These are phyloP conservation scores for Thamnophis elegans DNA, from an alignment of 2,797 vertebrate genomes.

Conservation along the genomic window DNA sequence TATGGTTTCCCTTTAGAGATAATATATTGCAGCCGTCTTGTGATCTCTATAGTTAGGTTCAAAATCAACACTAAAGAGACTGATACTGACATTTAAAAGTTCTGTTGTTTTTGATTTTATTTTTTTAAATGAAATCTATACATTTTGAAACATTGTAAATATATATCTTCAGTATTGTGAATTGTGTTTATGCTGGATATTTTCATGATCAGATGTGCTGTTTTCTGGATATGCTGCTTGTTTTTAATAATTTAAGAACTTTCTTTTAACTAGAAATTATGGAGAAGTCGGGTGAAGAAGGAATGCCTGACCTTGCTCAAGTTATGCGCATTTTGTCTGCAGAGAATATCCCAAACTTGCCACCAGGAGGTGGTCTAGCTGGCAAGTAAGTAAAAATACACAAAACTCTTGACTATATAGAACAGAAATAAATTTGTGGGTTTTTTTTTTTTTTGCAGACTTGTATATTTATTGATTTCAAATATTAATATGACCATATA, in stretches of 20 bases:
- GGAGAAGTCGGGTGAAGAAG: conserved; percentile 90
- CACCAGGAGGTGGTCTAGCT: conserved; percentile 96
- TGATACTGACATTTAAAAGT: background rate
- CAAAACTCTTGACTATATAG: background rate
- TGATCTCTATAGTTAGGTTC: background rate
- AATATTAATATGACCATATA: background rate
- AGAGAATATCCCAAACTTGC: conserved; percentile 92
- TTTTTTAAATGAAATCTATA: background rate
- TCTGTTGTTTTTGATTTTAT: background rate
- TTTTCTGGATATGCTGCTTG: conserved; percentile 29
- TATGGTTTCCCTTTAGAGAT: background rate
- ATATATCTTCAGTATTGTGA: background rate
- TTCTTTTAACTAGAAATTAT: conserved; percentile 82
- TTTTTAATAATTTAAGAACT: conserved; percentile 50
- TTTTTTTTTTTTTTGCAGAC: background rate
- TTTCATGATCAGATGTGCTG: background rate
- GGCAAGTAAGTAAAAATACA: conserved; percentile 89
- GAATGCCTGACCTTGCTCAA: conserved; percentile 91
- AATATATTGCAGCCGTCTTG: background rate
- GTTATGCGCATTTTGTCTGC: conserved; percentile 94
- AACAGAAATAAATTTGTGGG: background rate
- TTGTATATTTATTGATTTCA: background rate
- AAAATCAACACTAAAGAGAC: background rate
- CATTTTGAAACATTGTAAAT: background rate
- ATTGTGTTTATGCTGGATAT: background rate